Conservation (phyloP, 2,797 vertebrate species). For the Darevskia mixta region DNA sequence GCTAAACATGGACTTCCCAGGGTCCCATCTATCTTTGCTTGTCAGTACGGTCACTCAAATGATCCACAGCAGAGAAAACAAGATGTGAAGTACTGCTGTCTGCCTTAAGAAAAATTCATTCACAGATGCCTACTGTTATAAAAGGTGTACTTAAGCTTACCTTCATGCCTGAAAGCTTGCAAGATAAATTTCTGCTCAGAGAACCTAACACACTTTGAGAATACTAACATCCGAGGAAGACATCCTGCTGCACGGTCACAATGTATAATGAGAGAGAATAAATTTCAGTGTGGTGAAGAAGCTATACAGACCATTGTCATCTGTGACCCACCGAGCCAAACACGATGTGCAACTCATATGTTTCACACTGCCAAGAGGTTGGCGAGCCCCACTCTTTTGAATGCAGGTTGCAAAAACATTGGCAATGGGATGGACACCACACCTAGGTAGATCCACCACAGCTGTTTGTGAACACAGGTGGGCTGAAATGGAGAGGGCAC, state of each 20-base stretch:
- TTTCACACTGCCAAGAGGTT: no score
- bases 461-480: no score
- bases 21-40: constrained; percentile 37
- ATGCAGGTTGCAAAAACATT: no score
- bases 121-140: constrained; percentile 45
- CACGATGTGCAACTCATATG: no score
- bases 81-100: constrained; percentile 52
- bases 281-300: neutral
- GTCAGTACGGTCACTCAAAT: constrained; percentile 22
- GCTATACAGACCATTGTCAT: neutral
- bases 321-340: no score
- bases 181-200: constrained; percentile 54
- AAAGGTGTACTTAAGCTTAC: constrained; percentile 61
- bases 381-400: no score
- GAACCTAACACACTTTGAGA: constrained; percentile 27
- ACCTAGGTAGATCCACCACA: no score
- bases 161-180: constrained; percentile 49
- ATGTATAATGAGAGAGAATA: neutral
- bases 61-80: constrained; percentile 51
- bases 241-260: neutral
- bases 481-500: no score
- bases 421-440: no score
- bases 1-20: constrained; percentile 48
- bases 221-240: constrained; percentile 35
- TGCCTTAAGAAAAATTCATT: constrained; percentile 59